Percentiles rank a stretch among this genome's conserved stretches.
Conservation (phyloP, 2,888 invertebrate genomes). For the Agrochola lychnidis region DNA sequence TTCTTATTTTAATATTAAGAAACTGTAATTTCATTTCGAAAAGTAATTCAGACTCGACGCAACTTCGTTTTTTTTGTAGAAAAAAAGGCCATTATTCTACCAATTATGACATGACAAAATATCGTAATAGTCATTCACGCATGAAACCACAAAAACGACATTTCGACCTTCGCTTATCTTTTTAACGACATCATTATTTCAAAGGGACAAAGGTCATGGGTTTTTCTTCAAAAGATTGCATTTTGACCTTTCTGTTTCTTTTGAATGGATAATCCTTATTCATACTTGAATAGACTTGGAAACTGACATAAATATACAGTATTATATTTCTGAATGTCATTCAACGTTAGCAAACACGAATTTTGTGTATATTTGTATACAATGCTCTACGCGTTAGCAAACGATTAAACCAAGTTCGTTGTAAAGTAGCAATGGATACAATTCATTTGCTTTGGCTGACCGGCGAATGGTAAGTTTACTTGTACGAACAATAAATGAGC, state of each 20-base stretch:
- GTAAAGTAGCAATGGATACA: constrained; percentile 18
- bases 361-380: constrained; percentile 2
- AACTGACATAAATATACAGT: constrained; percentile 11
- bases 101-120: constrained; percentile 52
- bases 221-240: constrained; percentile 54
- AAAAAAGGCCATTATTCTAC: constrained; percentile 21
- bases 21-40: constrained; percentile 17
- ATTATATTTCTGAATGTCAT: constrained; percentile 32
- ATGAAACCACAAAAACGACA: constrained; percentile 51
- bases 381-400: constrained; percentile 1
- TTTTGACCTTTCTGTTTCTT: constrained; percentile 44
- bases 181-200: constrained; percentile 56
- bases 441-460: not conserved
- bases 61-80: not conserved
- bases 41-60: not conserved
- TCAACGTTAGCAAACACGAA: not conserved
- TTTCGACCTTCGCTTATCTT: constrained; percentile 62
- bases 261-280: constrained; percentile 43
- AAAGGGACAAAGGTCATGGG: constrained; percentile 58
- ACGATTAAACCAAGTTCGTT: not conserved
- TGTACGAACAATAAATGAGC: constrained; percentile 4
- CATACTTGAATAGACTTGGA: constrained; percentile 10
- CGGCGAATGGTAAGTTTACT: not conserved
- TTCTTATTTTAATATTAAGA: constrained; percentile 5
- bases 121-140: constrained; percentile 52